These are phyloP conservation scores for Plebejus argus DNA, from an alignment of 2,888 invertebrate species.

Conservation along the genomic window DNA sequence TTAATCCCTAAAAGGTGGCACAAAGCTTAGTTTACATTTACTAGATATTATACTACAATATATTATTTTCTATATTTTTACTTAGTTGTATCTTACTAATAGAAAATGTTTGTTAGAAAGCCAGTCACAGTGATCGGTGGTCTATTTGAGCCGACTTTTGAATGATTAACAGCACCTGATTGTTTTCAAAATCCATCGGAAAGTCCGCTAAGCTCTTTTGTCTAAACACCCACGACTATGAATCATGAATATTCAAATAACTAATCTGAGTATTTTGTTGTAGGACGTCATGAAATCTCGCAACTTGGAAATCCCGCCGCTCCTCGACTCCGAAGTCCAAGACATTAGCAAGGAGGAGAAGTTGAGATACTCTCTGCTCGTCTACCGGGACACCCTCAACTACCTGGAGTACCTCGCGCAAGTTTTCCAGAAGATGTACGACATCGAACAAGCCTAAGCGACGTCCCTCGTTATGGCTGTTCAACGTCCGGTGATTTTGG, in stretches of 20 bases:
- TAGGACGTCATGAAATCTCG: slow-evolving; percentile 66
- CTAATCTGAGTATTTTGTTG: slow-evolving; percentile 40
- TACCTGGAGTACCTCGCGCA: slow-evolving; percentile 66
- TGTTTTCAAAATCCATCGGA: not conserved
- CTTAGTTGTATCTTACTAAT: too few species aligned
- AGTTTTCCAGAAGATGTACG: slow-evolving; percentile 61
- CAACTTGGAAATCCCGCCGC: slow-evolving; percentile 56
- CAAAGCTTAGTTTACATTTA: too few species aligned
- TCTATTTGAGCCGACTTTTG: not conserved
- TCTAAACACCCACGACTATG: not conserved
- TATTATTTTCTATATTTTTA: too few species aligned
- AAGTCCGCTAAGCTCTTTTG: not conserved
- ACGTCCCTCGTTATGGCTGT: not conserved
- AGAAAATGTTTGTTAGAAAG: too few species aligned
- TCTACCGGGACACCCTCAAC: slow-evolving; percentile 68
- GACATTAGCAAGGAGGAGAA: slow-evolving; percentile 52
- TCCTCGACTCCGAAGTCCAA: slow-evolving; percentile 59
- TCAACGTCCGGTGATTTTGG: slow-evolving; percentile 16
- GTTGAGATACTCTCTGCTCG: slow-evolving; percentile 52
- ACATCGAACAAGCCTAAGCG: slow-evolving; percentile 42
- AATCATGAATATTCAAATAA: slow-evolving; percentile 6
- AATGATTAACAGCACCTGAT: not conserved
- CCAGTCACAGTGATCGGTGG: too few species aligned
- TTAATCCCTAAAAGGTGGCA: too few species aligned
- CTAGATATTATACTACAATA: too few species aligned